Percentiles rank a stretch among this genome's conserved stretches.
Evolutionary conservation across 2,888 invertebrate genomes (phyloP).

Genomic region (Platycnemis pennipes): DNA sequence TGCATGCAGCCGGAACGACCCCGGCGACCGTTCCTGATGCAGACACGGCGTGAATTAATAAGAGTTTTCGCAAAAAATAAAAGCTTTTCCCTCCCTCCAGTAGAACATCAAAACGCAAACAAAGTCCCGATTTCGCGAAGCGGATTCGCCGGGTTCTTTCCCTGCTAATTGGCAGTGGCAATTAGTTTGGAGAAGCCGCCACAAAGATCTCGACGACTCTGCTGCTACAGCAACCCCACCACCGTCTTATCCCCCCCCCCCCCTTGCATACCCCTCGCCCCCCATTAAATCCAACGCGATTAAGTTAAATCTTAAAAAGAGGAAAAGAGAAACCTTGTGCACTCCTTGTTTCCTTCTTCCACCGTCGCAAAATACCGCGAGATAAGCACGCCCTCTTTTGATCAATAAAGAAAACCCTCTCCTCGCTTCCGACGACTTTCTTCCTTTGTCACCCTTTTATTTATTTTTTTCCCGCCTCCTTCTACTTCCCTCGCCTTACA

Average conservation of each 20-base stretch:
- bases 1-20: not conserved
- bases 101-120: conserved; percentile 17
- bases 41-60: not conserved
- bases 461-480: not conserved
- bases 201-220: not conserved
- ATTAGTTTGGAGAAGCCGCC: conserved; percentile 25
- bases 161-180: conserved; percentile 26
- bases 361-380: conserved; percentile 20
- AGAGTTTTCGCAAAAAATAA: not conserved
- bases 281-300: not conserved
- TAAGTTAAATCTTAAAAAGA: not conserved
- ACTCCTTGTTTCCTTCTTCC: not conserved
- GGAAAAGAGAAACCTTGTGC: not conserved
- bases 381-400: conserved; percentile 28
- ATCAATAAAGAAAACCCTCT: conserved; percentile 56
- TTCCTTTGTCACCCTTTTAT: not conserved
- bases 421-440: conserved; percentile 33
- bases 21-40: not conserved
- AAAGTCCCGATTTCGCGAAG: conserved; percentile 3
- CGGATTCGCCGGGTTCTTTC: conserved; percentile 10
- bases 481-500: not conserved
- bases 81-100: not conserved
- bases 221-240: not conserved
- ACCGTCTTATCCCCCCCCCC: too few species aligned
- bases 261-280: not conserved